Evolutionary conservation across 2,113 vertebrate genomes (phyloP).

Genomic region (Sprattus sprattus): DNA sequence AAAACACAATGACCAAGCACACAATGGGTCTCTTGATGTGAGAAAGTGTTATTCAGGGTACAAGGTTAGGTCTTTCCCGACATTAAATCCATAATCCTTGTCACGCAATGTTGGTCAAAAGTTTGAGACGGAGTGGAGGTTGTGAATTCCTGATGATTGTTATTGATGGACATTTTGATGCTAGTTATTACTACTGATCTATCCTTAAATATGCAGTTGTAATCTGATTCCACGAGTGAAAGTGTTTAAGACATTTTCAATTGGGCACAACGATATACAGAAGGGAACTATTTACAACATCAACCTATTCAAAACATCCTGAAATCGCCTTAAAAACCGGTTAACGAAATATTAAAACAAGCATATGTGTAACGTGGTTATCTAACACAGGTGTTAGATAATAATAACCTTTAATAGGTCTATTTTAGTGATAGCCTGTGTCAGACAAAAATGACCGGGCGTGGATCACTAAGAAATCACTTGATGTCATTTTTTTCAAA

Average conservation of each 20-base stretch:
- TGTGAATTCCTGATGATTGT: neutral
- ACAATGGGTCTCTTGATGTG: constrained; percentile 52
- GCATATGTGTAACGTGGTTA: neutral
- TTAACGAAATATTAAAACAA: neutral
- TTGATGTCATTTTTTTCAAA: neutral
- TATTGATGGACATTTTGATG: neutral
- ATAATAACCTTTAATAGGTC: no score
- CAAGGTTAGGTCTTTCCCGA: neutral
- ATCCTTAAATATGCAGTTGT: neutral
- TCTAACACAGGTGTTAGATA: no score
- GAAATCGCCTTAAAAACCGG: neutral
- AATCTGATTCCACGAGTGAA: neutral
- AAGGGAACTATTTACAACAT: neutral
- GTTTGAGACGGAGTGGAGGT: neutral
- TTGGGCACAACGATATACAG: neutral
- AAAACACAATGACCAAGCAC: constrained; percentile 71
- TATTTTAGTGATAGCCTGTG: no score
- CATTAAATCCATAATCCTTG: neutral
- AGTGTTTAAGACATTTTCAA: neutral
- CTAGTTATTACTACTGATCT: neutral
- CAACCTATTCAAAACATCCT: neutral
- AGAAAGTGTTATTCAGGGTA: neutral
- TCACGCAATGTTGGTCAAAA: neutral
- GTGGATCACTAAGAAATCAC: neutral
- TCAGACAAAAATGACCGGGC: no score